A percentile compares a stretch with the other conserved stretches of the same genome.
Evolutionary conservation across 35 echinoderm and acorn worm genomes (phyloP).

Genomic region (Ophioderma brevispina): DNA sequence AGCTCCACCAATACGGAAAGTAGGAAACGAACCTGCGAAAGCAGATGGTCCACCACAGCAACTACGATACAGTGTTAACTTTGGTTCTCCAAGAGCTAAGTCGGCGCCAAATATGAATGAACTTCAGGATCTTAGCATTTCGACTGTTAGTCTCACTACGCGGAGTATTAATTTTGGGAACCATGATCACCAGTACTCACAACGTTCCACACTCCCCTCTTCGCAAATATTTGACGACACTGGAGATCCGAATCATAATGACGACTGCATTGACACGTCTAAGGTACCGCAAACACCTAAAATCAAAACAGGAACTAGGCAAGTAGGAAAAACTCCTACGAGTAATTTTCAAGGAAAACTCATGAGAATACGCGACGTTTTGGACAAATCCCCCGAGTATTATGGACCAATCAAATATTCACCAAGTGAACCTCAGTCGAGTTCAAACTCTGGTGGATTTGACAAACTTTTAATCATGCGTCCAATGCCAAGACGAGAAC

Average conservation of each 20-base stretch:
- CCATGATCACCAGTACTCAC: neutral
- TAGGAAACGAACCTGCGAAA: neutral
- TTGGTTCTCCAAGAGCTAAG: neutral
- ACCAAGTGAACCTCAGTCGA: neutral
- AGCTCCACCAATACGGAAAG: neutral
- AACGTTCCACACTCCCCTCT: neutral
- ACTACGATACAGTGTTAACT: neutral
- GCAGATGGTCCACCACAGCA: neutral
- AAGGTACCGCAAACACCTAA: neutral
- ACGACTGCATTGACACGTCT: no score
- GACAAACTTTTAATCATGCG: conserved; percentile 10
- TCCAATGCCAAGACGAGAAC: neutral
- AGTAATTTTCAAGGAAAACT: neutral
- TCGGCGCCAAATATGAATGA: neutral
- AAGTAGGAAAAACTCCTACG: neutral
- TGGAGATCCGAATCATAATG: no score
- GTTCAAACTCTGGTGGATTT: neutral
- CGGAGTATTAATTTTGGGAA: neutral
- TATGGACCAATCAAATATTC: neutral
- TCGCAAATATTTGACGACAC: neutral
- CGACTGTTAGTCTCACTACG: neutral
- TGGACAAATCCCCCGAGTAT: neutral
- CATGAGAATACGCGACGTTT: neutral
- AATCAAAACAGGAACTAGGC: neutral
- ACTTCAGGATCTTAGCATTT: neutral